A percentile compares a stretch with the other conserved stretches of the same genome.
These are phyloP conservation scores for Dipodomys merriami DNA, from an alignment of 2,113 vertebrate species.

Conservation along the genomic window DNA sequence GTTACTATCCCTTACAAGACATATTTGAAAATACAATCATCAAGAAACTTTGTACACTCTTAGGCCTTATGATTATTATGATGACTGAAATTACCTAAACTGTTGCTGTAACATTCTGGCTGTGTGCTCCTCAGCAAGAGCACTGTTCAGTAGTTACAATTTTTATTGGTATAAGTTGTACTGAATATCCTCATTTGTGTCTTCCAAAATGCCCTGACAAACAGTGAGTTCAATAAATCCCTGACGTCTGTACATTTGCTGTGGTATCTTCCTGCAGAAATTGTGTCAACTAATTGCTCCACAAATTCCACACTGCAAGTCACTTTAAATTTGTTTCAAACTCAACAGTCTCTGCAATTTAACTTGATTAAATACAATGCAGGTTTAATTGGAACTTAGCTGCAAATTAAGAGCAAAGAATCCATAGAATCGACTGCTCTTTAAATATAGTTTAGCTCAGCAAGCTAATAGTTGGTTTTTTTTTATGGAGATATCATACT, in stretches of 20 bases:
- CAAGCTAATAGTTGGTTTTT: slow-evolving; percentile 49
- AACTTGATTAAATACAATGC: slow-evolving; percentile 63
- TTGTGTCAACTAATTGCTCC: background rate
- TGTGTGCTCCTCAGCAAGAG: background rate
- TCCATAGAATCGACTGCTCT: slow-evolving; percentile 61
- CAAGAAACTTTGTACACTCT: background rate
- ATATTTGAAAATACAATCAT: background rate
- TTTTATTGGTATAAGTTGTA: background rate
- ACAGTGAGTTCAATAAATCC: background rate
- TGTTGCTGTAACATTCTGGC: background rate
- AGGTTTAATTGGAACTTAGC: slow-evolving; percentile 69
- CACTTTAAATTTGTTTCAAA: slow-evolving; percentile 53
- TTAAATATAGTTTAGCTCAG: slow-evolving; percentile 68
- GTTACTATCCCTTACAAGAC: background rate
- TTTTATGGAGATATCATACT: slow-evolving; percentile 40
- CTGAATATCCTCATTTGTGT: background rate
- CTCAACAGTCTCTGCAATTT: slow-evolving; percentile 53
- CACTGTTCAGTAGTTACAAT: background rate
- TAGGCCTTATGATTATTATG: background rate
- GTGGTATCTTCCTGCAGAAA: background rate
- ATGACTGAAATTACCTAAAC: background rate
- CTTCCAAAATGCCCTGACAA: too few species aligned
- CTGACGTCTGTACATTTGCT: background rate
- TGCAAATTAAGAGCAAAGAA: slow-evolving; percentile 72
- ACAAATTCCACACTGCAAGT: background rate